phyloP scores from a whole-genome alignment of 2,888 invertebrate genomes.

The Noctua pronuba region DNA sequence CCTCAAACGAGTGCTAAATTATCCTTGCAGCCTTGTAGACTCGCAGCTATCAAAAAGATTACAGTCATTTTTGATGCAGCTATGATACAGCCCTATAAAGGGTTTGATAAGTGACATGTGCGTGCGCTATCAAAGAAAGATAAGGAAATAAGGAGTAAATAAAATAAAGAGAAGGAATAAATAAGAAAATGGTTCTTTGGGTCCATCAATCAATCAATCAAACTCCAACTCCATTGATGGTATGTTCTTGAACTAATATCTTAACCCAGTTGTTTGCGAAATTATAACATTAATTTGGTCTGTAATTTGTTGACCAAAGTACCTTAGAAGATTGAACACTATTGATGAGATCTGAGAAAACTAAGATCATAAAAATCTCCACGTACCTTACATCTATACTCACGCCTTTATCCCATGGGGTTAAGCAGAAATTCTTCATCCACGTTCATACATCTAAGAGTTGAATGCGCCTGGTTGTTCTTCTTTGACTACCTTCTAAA shows the following conservation, averaged over 20 bases:
- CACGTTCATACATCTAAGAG: too few relatives aligned
- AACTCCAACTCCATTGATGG: too few relatives aligned
- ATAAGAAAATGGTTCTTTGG: too few relatives aligned
- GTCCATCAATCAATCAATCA: too few relatives aligned
- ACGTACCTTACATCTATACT: background rate
- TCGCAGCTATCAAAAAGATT: background rate
- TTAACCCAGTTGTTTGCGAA: background rate
- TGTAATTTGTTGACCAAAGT: background rate
- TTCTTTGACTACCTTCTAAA: background rate
- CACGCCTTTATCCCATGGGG: background rate
- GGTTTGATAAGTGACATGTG: background rate
- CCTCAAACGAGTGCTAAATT: background rate
- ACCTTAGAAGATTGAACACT: background rate
- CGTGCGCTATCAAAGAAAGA: background rate
- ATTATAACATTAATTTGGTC: background rate
- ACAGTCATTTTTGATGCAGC: background rate
- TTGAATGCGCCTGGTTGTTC: background rate
- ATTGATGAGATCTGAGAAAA: background rate
- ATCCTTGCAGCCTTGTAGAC: background rate
- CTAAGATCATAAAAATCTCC: background rate
- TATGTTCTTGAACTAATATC: background rate
- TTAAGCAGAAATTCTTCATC: background rate
- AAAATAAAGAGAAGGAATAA: too few relatives aligned
- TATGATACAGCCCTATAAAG: background rate
- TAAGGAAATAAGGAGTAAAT: too few relatives aligned